Conservation (phyloP, 2,888 invertebrate genomes). For the Antheraea assamensis region DNA sequence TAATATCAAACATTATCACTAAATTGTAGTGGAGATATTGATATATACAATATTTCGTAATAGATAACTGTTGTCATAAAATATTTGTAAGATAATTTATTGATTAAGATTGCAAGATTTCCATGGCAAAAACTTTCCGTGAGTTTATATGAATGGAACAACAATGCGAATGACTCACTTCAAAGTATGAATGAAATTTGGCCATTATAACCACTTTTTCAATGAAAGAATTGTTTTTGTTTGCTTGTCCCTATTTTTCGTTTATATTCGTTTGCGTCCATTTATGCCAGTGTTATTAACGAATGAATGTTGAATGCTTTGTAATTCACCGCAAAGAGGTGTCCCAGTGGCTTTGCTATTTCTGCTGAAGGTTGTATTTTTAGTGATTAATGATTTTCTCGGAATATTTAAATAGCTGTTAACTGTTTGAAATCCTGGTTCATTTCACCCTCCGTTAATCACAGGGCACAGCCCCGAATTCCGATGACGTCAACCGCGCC, state of each 20-base stretch:
- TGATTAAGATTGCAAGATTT: background rate
- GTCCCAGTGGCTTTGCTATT: background rate
- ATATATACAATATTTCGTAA: background rate
- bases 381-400: slow-evolving; percentile 7
- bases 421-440: background rate
- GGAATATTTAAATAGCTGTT: background rate
- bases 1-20: background rate
- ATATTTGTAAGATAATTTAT: background rate
- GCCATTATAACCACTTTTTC: background rate
- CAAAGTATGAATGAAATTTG: background rate
- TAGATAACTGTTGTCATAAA: too few relatives aligned
- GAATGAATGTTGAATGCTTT: background rate
- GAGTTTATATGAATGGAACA: background rate
- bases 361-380: background rate
- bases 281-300: background rate
- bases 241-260: background rate
- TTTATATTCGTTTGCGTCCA: background rate
- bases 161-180: background rate
- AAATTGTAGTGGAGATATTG: background rate
- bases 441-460: background rate
- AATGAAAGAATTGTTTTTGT: slow-evolving; percentile 10
- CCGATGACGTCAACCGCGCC: background rate
- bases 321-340: background rate
- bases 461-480: background rate
- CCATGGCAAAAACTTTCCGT: background rate